Evolutionary conservation across 2,797 vertebrate genomes (phyloP).

Genomic region (Anomalospiza imberbis): DNA sequence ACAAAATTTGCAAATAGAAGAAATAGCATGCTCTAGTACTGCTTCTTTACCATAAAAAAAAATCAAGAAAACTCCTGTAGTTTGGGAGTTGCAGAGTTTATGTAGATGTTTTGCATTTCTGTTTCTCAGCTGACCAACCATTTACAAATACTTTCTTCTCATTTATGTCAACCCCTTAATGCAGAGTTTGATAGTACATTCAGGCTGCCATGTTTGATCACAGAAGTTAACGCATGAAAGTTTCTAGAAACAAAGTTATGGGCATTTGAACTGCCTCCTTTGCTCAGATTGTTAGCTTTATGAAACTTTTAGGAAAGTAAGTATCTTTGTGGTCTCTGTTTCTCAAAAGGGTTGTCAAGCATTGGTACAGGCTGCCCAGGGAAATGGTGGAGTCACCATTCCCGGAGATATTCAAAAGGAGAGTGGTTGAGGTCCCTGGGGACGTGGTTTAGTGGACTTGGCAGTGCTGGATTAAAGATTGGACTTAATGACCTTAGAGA

Average conservation of each 20-base stretch:
- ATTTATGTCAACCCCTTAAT: background rate
- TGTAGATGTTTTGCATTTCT: background rate
- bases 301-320: background rate
- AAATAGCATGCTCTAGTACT: background rate
- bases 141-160: background rate
- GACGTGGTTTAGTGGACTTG: fast-evolving
- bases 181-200: background rate
- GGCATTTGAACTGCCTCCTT: background rate
- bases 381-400: background rate
- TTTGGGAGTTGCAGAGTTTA: background rate
- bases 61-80: background rate
- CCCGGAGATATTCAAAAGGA: background rate
- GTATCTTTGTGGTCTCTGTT: background rate
- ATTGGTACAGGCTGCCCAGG: background rate
- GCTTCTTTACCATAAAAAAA: background rate
- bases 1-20: background rate
- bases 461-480: background rate
- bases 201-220: background rate
- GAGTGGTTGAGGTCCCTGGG: background rate
- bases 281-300: background rate
- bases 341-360: background rate
- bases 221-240: background rate
- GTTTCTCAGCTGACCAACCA: background rate
- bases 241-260: background rate
- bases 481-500: background rate